These are phyloP conservation scores for Phenacoccus solenopsis DNA, from an alignment of 1,140 invertebrate genomes.

Conservation along the genomic window DNA sequence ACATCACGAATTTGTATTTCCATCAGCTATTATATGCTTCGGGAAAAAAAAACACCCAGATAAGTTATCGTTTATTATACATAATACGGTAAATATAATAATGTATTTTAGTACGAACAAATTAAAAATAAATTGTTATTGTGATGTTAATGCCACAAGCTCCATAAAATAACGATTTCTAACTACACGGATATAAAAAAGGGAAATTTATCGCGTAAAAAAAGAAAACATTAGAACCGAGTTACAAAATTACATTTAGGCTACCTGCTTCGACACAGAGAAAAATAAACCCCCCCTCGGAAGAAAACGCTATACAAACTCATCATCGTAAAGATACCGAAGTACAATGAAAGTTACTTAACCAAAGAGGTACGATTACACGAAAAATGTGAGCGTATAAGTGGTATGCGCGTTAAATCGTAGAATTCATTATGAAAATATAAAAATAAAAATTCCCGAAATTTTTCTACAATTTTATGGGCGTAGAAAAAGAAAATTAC, in stretches of 20 bases:
- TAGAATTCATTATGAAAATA: background rate
- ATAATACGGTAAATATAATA: conserved; percentile 2
- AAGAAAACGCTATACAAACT: no score
- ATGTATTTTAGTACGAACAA: background rate
- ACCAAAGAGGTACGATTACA: no score
- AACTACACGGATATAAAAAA: background rate
- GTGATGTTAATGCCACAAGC: background rate
- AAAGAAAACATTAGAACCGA: background rate
- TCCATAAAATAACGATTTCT: background rate
- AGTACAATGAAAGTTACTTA: background rate
- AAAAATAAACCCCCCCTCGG: no score
- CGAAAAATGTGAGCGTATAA: no score
- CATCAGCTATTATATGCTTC: no score
- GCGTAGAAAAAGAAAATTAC: no score
- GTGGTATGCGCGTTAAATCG: no score
- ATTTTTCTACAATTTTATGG: background rate
- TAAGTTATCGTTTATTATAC: background rate
- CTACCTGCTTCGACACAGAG: background rate
- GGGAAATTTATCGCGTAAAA: conserved; percentile 3
- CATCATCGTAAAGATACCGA: no score
- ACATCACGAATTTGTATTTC: no score
- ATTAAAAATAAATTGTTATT: background rate
- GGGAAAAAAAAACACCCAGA: background rate
- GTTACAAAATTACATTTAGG: background rate
- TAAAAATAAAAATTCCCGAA: background rate